Evolutionary conservation across 2,888 invertebrate genomes (phyloP).

Genomic region (Dynastes grantii): DNA sequence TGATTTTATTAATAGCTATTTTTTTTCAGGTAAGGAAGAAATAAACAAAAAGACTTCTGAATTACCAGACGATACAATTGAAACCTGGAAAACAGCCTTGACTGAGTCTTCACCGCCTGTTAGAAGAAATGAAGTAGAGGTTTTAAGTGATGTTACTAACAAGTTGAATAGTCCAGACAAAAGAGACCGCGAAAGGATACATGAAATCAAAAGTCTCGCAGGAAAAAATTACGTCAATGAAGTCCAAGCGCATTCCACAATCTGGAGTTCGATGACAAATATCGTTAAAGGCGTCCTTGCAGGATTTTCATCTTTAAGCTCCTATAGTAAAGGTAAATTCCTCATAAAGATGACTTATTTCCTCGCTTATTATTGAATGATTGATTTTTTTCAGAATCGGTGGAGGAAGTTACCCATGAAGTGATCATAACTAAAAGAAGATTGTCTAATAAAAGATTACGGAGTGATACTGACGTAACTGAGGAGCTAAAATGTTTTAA

Average conservation of each 20-base stretch:
- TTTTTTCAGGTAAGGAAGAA: neutral
- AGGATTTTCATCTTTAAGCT: conserved; percentile 53
- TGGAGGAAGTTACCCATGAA: neutral
- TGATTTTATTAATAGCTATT: neutral
- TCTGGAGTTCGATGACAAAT: conserved; percentile 62
- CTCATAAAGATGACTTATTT: neutral
- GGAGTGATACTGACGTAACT: conserved; percentile 15
- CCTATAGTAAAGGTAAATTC: conserved; percentile 14
- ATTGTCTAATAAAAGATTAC: conserved; percentile 11
- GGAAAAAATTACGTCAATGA: neutral
- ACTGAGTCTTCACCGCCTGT: conserved; percentile 44
- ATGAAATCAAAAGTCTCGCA: neutral
- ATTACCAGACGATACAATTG: neutral
- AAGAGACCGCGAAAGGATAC: neutral
- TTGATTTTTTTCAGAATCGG: conserved; percentile 5
- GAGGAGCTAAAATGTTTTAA: conserved; percentile 51
- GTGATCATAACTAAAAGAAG: neutral
- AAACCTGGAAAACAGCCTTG: conserved; percentile 54
- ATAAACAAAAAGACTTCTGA: no score
- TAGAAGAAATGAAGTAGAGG: neutral
- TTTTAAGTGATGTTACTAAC: neutral
- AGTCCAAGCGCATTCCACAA: neutral
- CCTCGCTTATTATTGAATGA: neutral
- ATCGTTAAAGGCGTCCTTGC: conserved; percentile 59
- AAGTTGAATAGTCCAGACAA: neutral